phyloP scores from a whole-genome alignment of 2,113 vertebrate species.

The Psettodes erumei region DNA sequence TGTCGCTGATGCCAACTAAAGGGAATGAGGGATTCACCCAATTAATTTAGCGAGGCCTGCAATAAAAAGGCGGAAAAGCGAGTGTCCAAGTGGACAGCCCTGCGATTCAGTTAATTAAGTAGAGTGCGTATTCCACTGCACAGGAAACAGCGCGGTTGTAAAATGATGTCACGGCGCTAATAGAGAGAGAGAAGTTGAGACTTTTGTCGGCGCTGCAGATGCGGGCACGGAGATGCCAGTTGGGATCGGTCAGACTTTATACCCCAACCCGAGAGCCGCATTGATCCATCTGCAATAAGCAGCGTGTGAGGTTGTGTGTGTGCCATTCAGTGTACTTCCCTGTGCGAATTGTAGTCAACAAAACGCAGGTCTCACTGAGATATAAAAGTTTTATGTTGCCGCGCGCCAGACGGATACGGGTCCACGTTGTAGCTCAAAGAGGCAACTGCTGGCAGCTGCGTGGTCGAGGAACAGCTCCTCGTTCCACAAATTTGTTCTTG shows the following conservation, averaged over 20 bases:
- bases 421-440: conserved; percentile 7
- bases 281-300: conserved; percentile 27
- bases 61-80: conserved; percentile 68
- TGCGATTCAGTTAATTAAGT: conserved; percentile 73
- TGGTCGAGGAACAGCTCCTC: too few relatives aligned
- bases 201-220: conserved; percentile 37
- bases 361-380: conserved; percentile 19
- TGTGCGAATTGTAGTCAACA: conserved; percentile 33
- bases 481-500: not conserved
- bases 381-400: conserved; percentile 41
- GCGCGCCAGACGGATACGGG: not conserved
- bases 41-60: conserved; percentile 71
- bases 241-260: conserved; percentile 36
- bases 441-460: not conserved
- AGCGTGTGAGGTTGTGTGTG: not conserved
- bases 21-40: conserved; percentile 71
- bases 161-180: conserved; percentile 49
- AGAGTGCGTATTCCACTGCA: conserved; percentile 54
- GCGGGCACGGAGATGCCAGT: not conserved
- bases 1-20: conserved; percentile 65
- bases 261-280: conserved; percentile 20
- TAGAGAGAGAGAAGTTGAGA: conserved; percentile 10
- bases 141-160: conserved; percentile 16
- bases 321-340: conserved; percentile 9
- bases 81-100: conserved; percentile 52